phyloP scores from a whole-genome alignment of 2,113 vertebrate genomes.

The Thunnus thynnus region DNA sequence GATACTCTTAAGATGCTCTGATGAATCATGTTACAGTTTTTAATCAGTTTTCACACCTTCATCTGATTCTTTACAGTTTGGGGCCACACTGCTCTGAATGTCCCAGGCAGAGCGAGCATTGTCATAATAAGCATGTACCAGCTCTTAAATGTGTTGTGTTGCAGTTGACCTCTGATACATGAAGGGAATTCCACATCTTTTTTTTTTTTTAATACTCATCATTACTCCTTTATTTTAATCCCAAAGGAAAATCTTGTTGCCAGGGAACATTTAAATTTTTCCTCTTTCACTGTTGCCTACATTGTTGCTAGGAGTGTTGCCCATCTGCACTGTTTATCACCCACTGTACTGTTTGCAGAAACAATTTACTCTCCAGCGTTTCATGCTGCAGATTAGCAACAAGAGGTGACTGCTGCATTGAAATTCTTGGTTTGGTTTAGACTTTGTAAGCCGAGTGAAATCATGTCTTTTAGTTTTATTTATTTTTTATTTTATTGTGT shows the following conservation, averaged over 20 bases:
- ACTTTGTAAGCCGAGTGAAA: slow-evolving; percentile 55
- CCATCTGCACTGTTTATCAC: slow-evolving; percentile 50
- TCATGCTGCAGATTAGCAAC: slow-evolving; percentile 5
- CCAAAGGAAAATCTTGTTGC: slow-evolving; percentile 58
- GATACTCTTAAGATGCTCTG: no score
- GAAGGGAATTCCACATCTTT: slow-evolving; percentile 17
- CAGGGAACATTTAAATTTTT: slow-evolving; percentile 53
- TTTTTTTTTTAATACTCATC: slow-evolving; percentile 17
- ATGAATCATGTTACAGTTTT: no score
- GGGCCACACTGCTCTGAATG: no score
- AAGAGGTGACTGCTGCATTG: slow-evolving; percentile 3
- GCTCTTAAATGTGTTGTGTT: background rate
- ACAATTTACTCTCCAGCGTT: slow-evolving; percentile 30
- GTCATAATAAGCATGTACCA: background rate
- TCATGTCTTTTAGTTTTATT: background rate
- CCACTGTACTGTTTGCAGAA: slow-evolving; percentile 44
- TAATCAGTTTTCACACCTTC: background rate
- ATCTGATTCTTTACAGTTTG: no score
- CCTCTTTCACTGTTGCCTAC: slow-evolving; percentile 43
- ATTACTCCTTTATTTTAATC: slow-evolving; percentile 34
- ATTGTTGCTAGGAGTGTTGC: slow-evolving; percentile 67
- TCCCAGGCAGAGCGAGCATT: no score
- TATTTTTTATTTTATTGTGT: background rate
- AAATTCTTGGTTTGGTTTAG: slow-evolving; percentile 42
- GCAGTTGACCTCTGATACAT: slow-evolving; percentile 29